Evolutionary conservation across 2,888 invertebrate species (phyloP).

Genomic region (Agelastica alni): DNA sequence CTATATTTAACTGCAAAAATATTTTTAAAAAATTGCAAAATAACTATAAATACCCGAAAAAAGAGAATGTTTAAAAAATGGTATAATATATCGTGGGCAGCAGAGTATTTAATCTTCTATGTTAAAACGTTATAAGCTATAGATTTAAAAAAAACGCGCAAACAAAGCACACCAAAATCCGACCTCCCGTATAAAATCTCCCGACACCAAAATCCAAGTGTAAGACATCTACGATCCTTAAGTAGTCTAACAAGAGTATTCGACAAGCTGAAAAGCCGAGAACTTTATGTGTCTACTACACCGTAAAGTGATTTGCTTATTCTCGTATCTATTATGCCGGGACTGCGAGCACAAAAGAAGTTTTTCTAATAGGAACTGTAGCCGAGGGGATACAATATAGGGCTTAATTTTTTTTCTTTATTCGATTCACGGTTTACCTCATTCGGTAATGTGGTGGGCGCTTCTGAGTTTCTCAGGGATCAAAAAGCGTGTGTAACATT

Average conservation of each 20-base stretch:
- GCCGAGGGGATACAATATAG: constrained; percentile 31
- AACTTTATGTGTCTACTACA: constrained; percentile 41
- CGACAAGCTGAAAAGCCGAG: constrained; percentile 26
- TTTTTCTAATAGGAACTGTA: constrained; percentile 33
- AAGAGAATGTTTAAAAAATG: no score
- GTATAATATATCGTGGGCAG: no score
- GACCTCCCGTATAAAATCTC: constrained; percentile 16
- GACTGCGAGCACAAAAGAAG: constrained; percentile 26
- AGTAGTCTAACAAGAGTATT: constrained; percentile 32
- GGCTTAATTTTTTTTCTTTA: constrained; percentile 35
- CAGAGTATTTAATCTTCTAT: no score
- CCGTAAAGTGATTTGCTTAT: constrained; percentile 49
- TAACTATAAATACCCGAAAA: no score
- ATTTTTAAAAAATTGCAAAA: no score
- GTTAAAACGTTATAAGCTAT: no score
- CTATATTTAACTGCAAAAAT: no score
- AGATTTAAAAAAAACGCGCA: constrained; percentile 21
- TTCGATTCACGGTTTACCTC: constrained; percentile 40
- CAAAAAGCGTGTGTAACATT: constrained; percentile 50
- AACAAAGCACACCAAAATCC: constrained; percentile 14
- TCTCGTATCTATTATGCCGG: constrained; percentile 36
- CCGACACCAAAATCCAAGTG: constrained; percentile 26
- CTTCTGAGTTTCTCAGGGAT: constrained; percentile 35
- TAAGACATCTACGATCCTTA: constrained; percentile 32
- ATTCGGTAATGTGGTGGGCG: constrained; percentile 29